phyloP scores from a whole-genome alignment of 2,797 vertebrate genomes.

The Rhincodon typus region DNA sequence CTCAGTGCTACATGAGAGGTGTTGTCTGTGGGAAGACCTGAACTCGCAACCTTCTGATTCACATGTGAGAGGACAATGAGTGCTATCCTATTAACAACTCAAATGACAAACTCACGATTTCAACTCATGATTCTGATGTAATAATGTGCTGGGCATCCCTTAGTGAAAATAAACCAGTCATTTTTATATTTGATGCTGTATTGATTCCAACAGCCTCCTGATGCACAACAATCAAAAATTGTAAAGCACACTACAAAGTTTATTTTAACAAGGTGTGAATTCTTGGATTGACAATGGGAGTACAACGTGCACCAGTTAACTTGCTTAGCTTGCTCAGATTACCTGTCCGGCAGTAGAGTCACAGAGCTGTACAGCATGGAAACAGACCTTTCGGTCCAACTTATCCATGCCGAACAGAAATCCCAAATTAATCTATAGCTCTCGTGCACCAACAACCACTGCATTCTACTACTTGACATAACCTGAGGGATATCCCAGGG shows the following conservation, averaged over 20 bases:
- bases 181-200: not conserved
- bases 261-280: not conserved
- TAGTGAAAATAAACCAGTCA: not conserved
- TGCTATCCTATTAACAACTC: not conserved
- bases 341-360: not conserved
- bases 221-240: not conserved
- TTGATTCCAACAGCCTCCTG: not conserved
- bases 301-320: not conserved
- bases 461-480: not conserved
- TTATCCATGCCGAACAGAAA: too few relatives aligned
- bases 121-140: not conserved
- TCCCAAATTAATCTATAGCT: too few relatives aligned
- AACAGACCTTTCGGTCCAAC: too few relatives aligned
- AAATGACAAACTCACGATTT: not conserved
- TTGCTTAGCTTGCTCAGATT: not conserved
- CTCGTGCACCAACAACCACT: not conserved
- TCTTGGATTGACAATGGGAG: not conserved
- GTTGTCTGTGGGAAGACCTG: not conserved
- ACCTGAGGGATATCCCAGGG: too few relatives aligned
- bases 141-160: not conserved
- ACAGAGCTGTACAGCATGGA: not conserved
- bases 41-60: not conserved
- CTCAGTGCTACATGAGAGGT: not conserved
- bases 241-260: not conserved
- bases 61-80: not conserved